These are phyloP conservation scores for Argya squamiceps DNA, from an alignment of 2,797 vertebrate genomes.

Conservation along the genomic window DNA sequence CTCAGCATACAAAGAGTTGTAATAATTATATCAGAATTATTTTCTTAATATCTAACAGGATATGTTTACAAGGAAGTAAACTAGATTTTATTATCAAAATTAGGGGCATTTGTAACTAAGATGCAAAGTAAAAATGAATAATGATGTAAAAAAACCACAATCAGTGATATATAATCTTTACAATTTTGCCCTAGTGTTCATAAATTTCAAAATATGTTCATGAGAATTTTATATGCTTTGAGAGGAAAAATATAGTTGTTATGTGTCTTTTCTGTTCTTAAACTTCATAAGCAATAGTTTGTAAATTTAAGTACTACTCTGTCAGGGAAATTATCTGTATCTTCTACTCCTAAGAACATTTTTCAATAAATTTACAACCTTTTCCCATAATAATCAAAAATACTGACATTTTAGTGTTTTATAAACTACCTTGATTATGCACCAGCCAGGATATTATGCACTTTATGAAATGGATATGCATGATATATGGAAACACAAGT, in stretches of 20 bases:
- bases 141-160: not conserved
- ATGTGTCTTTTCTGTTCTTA: not conserved
- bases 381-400: not conserved
- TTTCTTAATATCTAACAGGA: not conserved
- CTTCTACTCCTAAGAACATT: not conserved
- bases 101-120: not conserved
- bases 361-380: not conserved
- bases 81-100: not conserved
- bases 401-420: not conserved
- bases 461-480: not conserved
- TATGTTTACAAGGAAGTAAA: not conserved
- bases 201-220: not conserved
- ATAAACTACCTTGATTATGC: not conserved
- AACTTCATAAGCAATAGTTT: not conserved
- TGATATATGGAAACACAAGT: not conserved
- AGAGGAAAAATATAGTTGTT: not conserved
- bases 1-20: not conserved
- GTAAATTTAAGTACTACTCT: not conserved
- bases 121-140: not conserved
- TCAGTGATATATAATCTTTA: not conserved
- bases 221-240: not conserved
- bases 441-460: rapidly evolving
- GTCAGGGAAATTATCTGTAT: not conserved
- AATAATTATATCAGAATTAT: not conserved
- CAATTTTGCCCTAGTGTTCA: not conserved